These are phyloP conservation scores for Agrotis segetum DNA, from an alignment of 2,888 invertebrate species.

Conservation along the genomic window DNA sequence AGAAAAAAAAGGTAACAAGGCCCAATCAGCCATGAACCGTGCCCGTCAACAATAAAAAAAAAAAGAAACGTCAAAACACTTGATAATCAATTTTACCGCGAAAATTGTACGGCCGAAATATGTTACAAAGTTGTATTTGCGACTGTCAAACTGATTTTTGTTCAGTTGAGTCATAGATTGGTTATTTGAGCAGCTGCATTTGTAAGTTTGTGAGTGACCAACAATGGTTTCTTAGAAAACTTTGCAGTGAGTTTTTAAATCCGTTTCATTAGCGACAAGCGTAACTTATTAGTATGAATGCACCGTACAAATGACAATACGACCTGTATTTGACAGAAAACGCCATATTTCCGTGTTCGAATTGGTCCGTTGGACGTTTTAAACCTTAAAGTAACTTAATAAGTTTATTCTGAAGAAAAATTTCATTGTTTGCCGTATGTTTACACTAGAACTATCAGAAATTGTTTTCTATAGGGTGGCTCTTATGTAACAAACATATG, in stretches of 20 bases:
- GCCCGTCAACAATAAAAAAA: constrained; percentile 61
- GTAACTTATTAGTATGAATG: constrained; percentile 79
- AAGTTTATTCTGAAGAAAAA: no score
- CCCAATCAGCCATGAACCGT: constrained; percentile 60
- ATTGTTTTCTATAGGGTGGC: no score
- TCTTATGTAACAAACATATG: not conserved
- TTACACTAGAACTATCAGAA: no score
- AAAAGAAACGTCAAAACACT: constrained; percentile 71
- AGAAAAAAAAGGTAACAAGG: constrained; percentile 60
- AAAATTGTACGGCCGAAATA: constrained; percentile 72
- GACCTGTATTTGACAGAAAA: constrained; percentile 54
- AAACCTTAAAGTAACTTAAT: no score
- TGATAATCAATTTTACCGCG: constrained; percentile 86
- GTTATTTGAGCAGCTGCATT: constrained; percentile 45
- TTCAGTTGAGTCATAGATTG: constrained; percentile 11
- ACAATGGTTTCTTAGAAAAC: constrained; percentile 76
- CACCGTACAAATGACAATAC: constrained; percentile 59
- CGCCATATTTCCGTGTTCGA: constrained; percentile 57
- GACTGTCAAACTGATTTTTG: constrained; percentile 24
- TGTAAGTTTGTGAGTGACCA: constrained; percentile 62
- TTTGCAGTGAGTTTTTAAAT: constrained; percentile 74
- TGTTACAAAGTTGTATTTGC: constrained; percentile 62
- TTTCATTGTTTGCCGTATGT: not conserved
- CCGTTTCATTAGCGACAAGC: constrained; percentile 79
- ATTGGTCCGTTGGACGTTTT: constrained; percentile 28